These are phyloP conservation scores for Nasonia vitripennis DNA, from an alignment of 1,140 invertebrate species.

Conservation along the genomic window DNA sequence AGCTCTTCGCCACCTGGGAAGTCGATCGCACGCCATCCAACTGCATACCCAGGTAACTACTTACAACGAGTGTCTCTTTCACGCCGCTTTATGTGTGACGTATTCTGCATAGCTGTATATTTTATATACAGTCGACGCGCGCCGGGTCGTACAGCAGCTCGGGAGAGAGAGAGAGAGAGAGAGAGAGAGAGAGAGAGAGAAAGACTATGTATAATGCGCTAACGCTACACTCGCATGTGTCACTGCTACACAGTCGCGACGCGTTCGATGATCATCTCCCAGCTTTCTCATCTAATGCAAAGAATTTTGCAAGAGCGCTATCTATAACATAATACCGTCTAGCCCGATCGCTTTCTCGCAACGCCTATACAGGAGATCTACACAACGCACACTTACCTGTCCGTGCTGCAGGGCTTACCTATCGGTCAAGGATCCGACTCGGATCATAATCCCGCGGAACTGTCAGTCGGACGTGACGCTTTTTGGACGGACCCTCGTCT, in stretches of 20 bases:
- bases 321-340: background rate
- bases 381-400: background rate
- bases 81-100: background rate
- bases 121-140: background rate
- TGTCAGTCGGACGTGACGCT: constrained; percentile 59
- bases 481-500: constrained; percentile 13
- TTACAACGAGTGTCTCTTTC: no score
- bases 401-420: background rate
- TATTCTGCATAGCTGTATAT: background rate
- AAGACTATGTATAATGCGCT: background rate
- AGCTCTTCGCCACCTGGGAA: constrained; percentile 98
- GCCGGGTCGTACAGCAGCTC: background rate
- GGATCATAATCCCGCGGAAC: constrained; percentile 22
- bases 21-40: constrained; percentile 96
- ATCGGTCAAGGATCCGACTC: background rate
- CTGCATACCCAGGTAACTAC: constrained; percentile 92
- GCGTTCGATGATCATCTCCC: background rate
- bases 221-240: background rate
- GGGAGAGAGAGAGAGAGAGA: background rate
- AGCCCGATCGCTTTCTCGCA: background rate
- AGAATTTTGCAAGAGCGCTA: background rate
- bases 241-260: background rate
- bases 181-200: background rate
- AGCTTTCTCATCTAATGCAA: no score
- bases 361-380: background rate